Percentiles rank a stretch among this genome's conserved stretches.
Evolutionary conservation across 2,113 vertebrate species (phyloP).

Genomic region (Synodontis membranacea): DNA sequence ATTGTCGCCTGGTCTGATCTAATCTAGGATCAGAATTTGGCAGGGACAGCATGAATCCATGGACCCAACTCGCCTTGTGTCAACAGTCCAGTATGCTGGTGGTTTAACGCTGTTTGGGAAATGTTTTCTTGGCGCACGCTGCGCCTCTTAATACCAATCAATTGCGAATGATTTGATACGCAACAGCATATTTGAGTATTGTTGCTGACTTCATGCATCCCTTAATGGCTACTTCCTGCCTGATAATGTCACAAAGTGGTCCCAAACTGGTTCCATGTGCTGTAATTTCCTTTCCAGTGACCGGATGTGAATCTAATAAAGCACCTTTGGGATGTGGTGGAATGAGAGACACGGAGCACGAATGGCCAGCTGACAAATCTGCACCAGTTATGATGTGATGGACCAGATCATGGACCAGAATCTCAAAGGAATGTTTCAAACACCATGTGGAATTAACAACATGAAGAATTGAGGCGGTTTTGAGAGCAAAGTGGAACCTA

Average conservation of each 20-base stretch:
- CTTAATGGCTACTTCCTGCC: neutral
- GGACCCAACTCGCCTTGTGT: neutral
- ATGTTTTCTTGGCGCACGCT: neutral
- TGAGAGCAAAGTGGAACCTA: too few relatives aligned
- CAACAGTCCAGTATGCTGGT: neutral
- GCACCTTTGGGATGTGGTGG: neutral
- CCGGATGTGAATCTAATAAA: neutral
- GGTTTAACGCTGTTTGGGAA: neutral
- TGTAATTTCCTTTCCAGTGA: neutral
- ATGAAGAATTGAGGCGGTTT: neutral
- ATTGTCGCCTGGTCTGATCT: neutral
- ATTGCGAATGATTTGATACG: neutral
- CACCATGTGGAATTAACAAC: neutral
- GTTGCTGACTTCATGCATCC: neutral
- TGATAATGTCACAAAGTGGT: neutral
- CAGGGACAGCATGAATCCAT: neutral
- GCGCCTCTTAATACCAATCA: neutral
- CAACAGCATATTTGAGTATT: neutral
- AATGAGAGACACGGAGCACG: neutral
- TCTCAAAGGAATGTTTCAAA: neutral
- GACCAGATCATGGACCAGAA: neutral
- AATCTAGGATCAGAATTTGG: neutral
- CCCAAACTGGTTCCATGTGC: neutral
- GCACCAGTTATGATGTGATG: neutral
- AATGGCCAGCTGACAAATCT: neutral